Conservation (phyloP, 2,113 vertebrate genomes). For the Strigops habroptila region DNA sequence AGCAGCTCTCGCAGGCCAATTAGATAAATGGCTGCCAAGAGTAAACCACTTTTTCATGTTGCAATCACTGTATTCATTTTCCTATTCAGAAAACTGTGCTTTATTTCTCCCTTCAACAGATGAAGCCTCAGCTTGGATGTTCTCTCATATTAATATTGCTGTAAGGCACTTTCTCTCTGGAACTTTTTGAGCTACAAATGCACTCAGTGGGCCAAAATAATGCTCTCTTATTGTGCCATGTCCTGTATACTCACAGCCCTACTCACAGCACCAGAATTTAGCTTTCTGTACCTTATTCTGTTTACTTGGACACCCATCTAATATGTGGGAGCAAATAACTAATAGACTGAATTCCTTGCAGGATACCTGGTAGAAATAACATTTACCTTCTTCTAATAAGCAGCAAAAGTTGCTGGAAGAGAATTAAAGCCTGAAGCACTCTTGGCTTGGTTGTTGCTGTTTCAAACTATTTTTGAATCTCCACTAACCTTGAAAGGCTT, state of each 20-base stretch:
- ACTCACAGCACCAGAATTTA: not conserved
- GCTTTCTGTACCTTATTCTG: not conserved
- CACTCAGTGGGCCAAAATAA: not conserved
- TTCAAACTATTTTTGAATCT: slow-evolving; percentile 33
- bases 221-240: not conserved
- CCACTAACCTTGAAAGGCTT: slow-evolving; percentile 24
- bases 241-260: not conserved
- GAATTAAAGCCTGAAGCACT: slow-evolving; percentile 16
- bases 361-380: not conserved
- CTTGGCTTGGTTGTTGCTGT: slow-evolving; percentile 3
- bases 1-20: not conserved
- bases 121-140: not conserved
- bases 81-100: not conserved
- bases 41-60: not conserved
- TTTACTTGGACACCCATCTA: not conserved
- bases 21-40: not conserved
- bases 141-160: not conserved
- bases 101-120: not conserved
- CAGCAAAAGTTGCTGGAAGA: not conserved
- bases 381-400: not conserved
- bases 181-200: not conserved
- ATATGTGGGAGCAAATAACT: not conserved
- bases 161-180: not conserved
- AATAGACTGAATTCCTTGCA: not conserved
- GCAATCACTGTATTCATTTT: not conserved